Evolutionary conservation across 2,113 vertebrate species (phyloP).

Genomic region (Lampris incognitus): DNA sequence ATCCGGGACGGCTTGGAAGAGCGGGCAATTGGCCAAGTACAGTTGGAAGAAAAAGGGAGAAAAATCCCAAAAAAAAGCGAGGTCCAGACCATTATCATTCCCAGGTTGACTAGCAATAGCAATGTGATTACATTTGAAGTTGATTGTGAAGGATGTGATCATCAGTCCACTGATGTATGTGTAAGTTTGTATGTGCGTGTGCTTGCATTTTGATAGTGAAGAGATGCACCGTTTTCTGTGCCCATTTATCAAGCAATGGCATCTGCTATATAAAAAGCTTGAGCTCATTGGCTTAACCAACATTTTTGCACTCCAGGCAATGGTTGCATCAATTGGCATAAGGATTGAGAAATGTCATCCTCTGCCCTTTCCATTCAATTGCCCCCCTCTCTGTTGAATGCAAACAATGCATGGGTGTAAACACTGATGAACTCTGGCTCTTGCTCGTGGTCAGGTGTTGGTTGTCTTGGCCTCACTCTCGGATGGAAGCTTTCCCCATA

Average conservation of each 20-base stretch:
- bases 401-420: conserved; percentile 20
- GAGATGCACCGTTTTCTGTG: not conserved
- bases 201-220: not conserved
- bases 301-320: conserved; percentile 13
- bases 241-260: conserved; percentile 9
- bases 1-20: no score
- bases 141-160: not conserved
- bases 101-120: not conserved
- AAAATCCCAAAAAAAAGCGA: no score
- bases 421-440: not conserved
- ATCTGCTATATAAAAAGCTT: conserved; percentile 15
- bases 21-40: no score
- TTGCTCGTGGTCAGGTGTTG: not conserved
- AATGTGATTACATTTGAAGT: not conserved
- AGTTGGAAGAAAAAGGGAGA: no score
- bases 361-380: not conserved
- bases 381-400: not conserved
- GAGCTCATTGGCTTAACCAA: conserved; percentile 4
- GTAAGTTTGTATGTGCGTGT: not conserved
- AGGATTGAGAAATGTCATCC: not conserved
- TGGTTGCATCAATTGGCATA: conserved; percentile 15
- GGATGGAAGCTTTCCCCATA: conserved; percentile 4
- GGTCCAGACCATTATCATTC: not conserved
- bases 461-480: conserved; percentile 22
- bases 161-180: not conserved